These are phyloP conservation scores for Eledona agricola DNA, from an alignment of 2,888 invertebrate species.

Conservation along the genomic window DNA sequence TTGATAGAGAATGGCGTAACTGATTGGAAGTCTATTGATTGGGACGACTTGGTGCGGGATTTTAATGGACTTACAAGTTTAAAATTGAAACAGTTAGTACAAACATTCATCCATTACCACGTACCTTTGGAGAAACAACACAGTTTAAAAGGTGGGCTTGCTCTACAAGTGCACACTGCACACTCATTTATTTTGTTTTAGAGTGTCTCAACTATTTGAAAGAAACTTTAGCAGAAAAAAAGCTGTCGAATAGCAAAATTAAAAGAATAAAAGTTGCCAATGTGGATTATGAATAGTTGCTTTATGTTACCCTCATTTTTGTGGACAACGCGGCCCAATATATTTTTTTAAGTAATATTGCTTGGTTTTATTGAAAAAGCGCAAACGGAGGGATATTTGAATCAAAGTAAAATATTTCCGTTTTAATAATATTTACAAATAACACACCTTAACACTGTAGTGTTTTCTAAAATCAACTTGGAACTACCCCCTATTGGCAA, in stretches of 20 bases:
- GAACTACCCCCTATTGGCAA: constrained; percentile 45
- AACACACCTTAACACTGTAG: constrained; percentile 24
- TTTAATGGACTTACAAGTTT: constrained; percentile 42
- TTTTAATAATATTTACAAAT: constrained; percentile 25
- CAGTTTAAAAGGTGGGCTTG: constrained; percentile 37
- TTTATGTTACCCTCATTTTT: no score
- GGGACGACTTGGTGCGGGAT: constrained; percentile 43
- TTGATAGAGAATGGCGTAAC: constrained; percentile 39
- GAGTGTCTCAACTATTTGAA: constrained; percentile 36
- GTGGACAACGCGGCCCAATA: no score
- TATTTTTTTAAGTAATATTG: no score
- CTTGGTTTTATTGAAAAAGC: no score
- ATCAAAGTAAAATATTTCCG: neutral
- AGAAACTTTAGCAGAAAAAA: neutral
- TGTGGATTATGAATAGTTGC: no score
- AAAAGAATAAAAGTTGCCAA: no score
- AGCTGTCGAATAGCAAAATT: no score
- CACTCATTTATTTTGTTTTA: constrained; percentile 35
- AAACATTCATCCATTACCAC: constrained; percentile 23
- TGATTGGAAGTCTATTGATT: constrained; percentile 45
- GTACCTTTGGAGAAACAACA: constrained; percentile 36
- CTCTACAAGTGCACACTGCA: constrained; percentile 1
- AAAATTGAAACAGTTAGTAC: constrained; percentile 41
- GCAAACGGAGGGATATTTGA: no score
- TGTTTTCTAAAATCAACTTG: constrained; percentile 23